A percentile compares a stretch with the other conserved stretches of the same genome.
Conservation (phyloP, 2,113 vertebrate species). For the Cinclus cinclus region DNA sequence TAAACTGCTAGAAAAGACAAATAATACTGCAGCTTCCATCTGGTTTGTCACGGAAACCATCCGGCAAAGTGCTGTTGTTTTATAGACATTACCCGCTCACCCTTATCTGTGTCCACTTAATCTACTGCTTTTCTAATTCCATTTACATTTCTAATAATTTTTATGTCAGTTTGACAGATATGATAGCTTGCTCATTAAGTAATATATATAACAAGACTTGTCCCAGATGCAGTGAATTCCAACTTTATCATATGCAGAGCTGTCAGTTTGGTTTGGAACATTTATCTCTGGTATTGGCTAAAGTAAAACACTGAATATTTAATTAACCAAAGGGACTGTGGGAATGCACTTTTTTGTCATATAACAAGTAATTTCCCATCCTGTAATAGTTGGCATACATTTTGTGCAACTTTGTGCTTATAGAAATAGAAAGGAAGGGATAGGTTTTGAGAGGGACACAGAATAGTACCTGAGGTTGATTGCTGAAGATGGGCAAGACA, state of each 20-base stretch:
- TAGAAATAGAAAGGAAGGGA: background rate
- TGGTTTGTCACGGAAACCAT: background rate
- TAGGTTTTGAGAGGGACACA: background rate
- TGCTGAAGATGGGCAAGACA: background rate
- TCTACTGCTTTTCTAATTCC: background rate
- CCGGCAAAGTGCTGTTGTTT: background rate
- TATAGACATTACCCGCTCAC: background rate
- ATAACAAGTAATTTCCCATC: background rate
- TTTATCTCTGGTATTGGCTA: background rate
- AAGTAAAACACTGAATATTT: background rate
- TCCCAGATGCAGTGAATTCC: background rate
- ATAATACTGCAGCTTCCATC: background rate
- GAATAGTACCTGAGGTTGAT: background rate
- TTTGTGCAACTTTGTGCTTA: background rate
- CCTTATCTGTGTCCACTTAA: background rate
- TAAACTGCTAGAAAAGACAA: background rate
- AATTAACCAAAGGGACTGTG: background rate
- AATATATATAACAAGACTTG: background rate
- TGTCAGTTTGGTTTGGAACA: background rate
- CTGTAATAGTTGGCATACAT: background rate
- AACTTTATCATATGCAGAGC: background rate
- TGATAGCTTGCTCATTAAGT: background rate
- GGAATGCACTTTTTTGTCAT: background rate
- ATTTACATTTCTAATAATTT: background rate
- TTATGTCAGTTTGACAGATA: background rate